A percentile compares a stretch with the other conserved stretches of the same genome.
phyloP scores from a whole-genome alignment of 2,888 invertebrate genomes.

The Myopa tessellatipennis region DNA sequence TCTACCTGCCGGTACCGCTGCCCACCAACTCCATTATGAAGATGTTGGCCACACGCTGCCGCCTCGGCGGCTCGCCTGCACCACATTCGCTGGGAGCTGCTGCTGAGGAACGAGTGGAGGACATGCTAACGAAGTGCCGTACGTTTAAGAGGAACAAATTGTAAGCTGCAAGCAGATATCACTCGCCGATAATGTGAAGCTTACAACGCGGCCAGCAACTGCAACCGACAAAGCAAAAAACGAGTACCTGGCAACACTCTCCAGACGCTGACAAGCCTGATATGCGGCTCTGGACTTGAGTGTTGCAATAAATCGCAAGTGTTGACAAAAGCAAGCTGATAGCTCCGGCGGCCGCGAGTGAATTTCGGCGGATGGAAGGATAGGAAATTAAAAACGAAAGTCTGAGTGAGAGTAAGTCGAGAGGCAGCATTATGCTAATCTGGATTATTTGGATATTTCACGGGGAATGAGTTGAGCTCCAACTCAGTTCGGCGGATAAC shows the following conservation, averaged over 20 bases:
- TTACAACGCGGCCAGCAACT: background rate
- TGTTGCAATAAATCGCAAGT: conserved; percentile 14
- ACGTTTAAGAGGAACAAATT: conserved; percentile 20
- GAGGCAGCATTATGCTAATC: conserved; percentile 22
- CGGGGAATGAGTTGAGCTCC: too few species aligned
- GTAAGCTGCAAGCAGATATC: conserved; percentile 1
- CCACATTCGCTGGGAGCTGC: background rate
- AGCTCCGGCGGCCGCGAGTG: background rate
- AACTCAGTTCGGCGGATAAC: too few species aligned
- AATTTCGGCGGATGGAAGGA: background rate
- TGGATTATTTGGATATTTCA: conserved; percentile 4
- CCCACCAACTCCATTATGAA: background rate
- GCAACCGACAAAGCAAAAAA: background rate
- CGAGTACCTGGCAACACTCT: background rate
- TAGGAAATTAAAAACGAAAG: too few species aligned
- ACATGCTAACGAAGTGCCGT: background rate
- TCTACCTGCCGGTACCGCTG: background rate
- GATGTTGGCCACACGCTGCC: background rate
- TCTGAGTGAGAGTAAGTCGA: background rate
- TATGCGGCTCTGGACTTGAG: background rate
- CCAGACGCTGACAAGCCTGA: conserved; percentile 5
- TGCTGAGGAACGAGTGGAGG: background rate
- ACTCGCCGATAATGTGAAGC: background rate
- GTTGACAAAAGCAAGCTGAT: conserved; percentile 1
- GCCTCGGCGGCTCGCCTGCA: background rate